Conservation (phyloP, 2,888 invertebrate species). For the Folsomia candida region DNA sequence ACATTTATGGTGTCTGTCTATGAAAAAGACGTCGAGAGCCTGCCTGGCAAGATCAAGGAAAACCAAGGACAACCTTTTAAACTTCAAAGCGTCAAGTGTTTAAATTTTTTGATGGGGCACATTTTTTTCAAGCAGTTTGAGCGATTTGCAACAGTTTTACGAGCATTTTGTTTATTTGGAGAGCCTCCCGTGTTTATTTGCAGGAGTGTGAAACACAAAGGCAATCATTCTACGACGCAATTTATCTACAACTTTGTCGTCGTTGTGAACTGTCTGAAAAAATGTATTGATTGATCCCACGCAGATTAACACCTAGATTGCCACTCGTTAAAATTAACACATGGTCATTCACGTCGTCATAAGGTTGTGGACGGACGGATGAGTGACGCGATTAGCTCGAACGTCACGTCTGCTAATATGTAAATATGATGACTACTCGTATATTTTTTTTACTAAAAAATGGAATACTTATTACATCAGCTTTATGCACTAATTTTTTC, state of each 20-base stretch:
- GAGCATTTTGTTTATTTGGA: neutral
- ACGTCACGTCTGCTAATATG: no score
- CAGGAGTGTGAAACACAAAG: neutral
- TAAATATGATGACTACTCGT: no score
- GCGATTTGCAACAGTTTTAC: neutral
- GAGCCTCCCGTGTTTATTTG: neutral
- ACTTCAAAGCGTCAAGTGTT: neutral
- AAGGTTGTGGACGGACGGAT: neutral
- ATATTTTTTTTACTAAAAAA: no score
- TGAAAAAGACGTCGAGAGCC: neutral
- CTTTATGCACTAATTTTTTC: no score
- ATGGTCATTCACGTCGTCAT: neutral
- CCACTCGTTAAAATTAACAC: neutral
- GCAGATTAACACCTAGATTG: neutral
- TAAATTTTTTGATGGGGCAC: no score
- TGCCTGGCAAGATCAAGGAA: neutral
- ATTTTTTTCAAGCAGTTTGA: neutral
- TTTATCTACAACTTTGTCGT: no score
- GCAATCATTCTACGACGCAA: no score
- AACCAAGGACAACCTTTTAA: neutral
- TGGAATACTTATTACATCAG: no score
- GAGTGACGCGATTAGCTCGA: no score
- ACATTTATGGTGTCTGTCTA: neutral
- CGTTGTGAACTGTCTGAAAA: neutral
- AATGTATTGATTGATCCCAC: neutral